Evolutionary conservation across 2,113 vertebrate genomes (phyloP), one percentile per base, ranked within the genome.

Genomic region (Rhagologus leucostigma): DNA sequence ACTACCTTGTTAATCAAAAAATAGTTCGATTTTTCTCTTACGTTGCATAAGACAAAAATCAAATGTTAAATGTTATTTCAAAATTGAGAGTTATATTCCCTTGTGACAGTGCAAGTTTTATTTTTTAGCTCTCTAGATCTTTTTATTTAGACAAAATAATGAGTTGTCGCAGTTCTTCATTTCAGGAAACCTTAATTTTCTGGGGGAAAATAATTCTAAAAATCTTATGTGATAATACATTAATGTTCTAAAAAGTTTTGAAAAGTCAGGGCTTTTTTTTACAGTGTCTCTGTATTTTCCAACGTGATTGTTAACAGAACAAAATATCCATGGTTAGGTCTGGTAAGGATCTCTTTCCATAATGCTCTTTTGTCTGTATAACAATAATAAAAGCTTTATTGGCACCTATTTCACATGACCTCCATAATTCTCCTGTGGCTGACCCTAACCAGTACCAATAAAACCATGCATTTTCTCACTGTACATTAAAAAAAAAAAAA

Each of bases 341-440:
- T 96, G 92, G 83, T 96, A 96, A 97, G 88, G 47, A 95, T 90
- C 90, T 93, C 82, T 88, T 94, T 96, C 88, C 79, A 89, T 96
- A 96, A 94, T 94, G 95, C 79, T 88, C 93, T 95, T 97, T 96
- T 96, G 95, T 96, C 93, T 92, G 75, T 88, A 90, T 95, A 95
- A 95, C 93, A 96, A 94, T 95, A 95, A 96, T 96, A 97, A 97
- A 97, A 96, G 95, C 95, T 94, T 97, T 97, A 94, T 91, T 95
- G 95, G 92, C 95, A 96, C 90, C 92, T 95, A 90, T 96, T 96
- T 96, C 94, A 95, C 94, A 95, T 96, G 96, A 97, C 76, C 83
- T 86, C 79, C 85, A 64, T 94, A 96, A 94, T 96, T 97, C 95
- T 93, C 82, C 73, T 95, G 93, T 80, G 95, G 80, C 95, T 93